Base-by-base conservation (phyloP, 1,140 invertebrate species). In the Leucophenga varia region DNA sequence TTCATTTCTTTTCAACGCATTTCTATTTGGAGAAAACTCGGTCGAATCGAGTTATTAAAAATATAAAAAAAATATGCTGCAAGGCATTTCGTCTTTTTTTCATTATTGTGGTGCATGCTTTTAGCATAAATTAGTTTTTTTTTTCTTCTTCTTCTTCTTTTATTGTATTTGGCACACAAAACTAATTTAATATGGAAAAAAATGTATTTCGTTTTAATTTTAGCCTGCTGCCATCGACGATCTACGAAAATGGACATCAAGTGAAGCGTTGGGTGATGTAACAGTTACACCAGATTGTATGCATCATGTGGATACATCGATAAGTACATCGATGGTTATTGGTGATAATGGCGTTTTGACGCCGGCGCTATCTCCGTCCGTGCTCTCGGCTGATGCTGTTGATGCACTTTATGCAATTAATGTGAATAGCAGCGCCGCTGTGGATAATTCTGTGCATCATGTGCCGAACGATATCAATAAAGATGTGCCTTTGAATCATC, bases 191-290 rank as follows among this genome's bases (percentile, higher is more conserved):
- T 25, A 25, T 5, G 10, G 10, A 25, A 25, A 6, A 25, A 25
- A 25, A 25, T 25, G 22, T 32, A 30, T 20, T 47, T 17, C 19
- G 8, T 36, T 28, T 52, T 43, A n/a, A n/a, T 55, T 63, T 9
- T 77, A 92, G 89, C 90, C 90, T 40, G 87, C 87, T 46, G 84
- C 84, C 53, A 82, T 91, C 46, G 86, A 86, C 55, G 85, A 89
- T 50, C 79, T 92, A 34, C 81, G 89, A 45, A 82, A 87, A 79
- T 92, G 90, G 89, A 91, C 88, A 22, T 91, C 88, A 21, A 82
- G 80, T 49, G 89, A 93, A 74, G 89, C 89, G 10, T 73, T 91
- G 22, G 89, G 89, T 43, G 88, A 90, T 64, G 80, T 90, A 35
- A 91, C 88, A 12, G 87, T 89, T 12, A 80, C 84, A 14, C 86